Evolutionary conservation across 2,113 vertebrate genomes (phyloP).

Genomic region (Mungos mungo): DNA sequence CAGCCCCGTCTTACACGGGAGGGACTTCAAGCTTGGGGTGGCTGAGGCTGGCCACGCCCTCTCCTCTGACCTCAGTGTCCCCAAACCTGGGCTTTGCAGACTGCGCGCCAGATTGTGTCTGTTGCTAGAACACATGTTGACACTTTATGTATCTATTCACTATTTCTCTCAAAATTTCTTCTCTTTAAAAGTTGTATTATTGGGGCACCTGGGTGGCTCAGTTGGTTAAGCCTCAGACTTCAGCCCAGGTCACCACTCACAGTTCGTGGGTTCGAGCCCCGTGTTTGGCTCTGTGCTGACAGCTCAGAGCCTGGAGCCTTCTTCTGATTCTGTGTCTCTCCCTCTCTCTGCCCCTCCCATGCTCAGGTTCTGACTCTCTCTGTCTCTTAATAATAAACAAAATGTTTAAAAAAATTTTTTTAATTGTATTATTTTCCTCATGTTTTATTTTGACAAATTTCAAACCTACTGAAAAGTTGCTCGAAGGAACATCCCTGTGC

Average conservation of each 20-base stretch:
- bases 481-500: neutral
- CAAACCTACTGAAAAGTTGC: neutral
- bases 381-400: too few relatives aligned
- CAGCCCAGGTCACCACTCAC: too few relatives aligned
- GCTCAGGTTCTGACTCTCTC: too few relatives aligned
- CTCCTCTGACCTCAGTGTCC: rapidly evolving
- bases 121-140: neutral
- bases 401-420: too few relatives aligned
- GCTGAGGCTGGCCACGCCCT: rapidly evolving
- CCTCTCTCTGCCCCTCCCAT: too few relatives aligned
- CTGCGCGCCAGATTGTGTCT: rapidly evolving
- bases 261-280: too few relatives aligned
- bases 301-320: too few relatives aligned
- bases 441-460: neutral
- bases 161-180: neutral
- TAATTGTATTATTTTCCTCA: neutral
- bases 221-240: too few relatives aligned
- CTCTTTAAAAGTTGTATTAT: neutral
- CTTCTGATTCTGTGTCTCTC: too few relatives aligned
- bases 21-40: neutral
- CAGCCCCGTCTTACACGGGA: rapidly evolving
- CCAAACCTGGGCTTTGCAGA: too few relatives aligned
- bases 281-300: too few relatives aligned
- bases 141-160: neutral
- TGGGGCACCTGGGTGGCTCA: too few relatives aligned